Evolutionary conservation across 2,888 invertebrate species (phyloP), one percentile per base, ranked within the genome.

Genomic region (Troides aeacus): DNA sequence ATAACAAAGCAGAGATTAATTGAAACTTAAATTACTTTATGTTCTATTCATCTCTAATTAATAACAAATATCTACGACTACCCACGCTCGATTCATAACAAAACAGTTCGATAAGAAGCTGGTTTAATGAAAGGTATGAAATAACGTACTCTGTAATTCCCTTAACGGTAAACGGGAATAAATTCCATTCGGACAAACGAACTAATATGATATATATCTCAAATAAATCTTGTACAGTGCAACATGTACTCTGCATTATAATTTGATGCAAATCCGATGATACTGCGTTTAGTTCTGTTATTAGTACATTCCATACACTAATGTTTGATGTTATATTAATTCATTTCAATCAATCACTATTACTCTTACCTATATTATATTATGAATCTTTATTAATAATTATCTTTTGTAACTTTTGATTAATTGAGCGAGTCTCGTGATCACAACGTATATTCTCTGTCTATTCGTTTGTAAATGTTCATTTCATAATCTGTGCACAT

Each of bases 121-220:
- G 36, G 46, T 23, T 18, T 69, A 69, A 69, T 65, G 65, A 65
- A 65, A 69, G 69, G 69, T 65, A 61, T 65, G 64, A 64, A 69
- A 65, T 69, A 69, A 62, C 61, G 60, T 62, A 30, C 61, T 62
- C 61, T 21, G 69, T 61, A 56, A 69, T 69, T 64, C 62, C 56
- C 61, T 46, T 61, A 68, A 65, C 69, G 64, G 64, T 69, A 46
- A 69, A 57, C 50, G 58, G 65, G 65, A 69, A 69, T 69, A 69
- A 69, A 69, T 69, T 69, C 57, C 61, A 57, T 58, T 65, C 65
- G 56, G 58, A 65, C 69, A 62, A 53, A 69, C 62, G 57, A 66
- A 69, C 42, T 46, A 62, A 66, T 69, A 65, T 69, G 69, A 69
- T 65, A 65, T 66, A 69, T 69, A 62, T 69, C 69, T 62, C 62